These are phyloP conservation scores for Zaprionus bogoriensis DNA, from an alignment of 2,888 invertebrate genomes.

Conservation along the genomic window DNA sequence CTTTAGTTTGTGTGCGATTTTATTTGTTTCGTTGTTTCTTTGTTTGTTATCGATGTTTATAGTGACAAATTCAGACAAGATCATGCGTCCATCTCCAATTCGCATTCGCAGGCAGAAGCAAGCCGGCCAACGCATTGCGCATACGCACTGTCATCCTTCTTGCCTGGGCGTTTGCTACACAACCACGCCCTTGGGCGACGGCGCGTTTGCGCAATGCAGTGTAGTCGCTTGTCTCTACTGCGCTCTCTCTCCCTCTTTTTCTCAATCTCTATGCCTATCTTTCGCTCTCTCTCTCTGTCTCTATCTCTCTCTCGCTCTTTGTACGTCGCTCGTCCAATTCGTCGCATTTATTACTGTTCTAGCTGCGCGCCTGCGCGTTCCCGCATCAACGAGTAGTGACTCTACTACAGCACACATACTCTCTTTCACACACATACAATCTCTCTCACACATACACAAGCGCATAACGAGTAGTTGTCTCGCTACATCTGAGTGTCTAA, in stretches of 20 bases:
- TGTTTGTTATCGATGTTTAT: conserved; percentile 5
- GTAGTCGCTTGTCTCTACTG: conserved; percentile 16
- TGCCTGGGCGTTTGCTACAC: not conserved
- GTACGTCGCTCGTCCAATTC: conserved; percentile 66
- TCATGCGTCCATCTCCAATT: not conserved
- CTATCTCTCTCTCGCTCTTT: conserved; percentile 18
- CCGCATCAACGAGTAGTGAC: conserved; percentile 33
- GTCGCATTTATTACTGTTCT: conserved; percentile 82
- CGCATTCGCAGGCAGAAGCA: conserved; percentile 2
- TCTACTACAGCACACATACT: conserved; percentile 8
- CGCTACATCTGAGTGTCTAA: conserved; percentile 32
- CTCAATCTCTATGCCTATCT: not conserved
- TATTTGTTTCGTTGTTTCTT: not conserved
- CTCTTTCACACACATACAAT: conserved; percentile 1
- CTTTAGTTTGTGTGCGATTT: not conserved
- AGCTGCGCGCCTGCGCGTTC: conserved; percentile 75
- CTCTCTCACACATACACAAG: not conserved
- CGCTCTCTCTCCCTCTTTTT: not conserved
- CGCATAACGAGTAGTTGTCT: conserved; percentile 28
- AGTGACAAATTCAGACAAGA: conserved; percentile 7
- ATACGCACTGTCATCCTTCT: conserved; percentile 35
- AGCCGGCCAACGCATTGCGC: conserved; percentile 35
- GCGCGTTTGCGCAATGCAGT: conserved; percentile 36
- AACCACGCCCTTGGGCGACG: not conserved
- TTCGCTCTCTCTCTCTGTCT: conserved; percentile 8